Evolutionary conservation across 2,888 invertebrate species (phyloP).

Genomic region (Tinea pellionella): DNA sequence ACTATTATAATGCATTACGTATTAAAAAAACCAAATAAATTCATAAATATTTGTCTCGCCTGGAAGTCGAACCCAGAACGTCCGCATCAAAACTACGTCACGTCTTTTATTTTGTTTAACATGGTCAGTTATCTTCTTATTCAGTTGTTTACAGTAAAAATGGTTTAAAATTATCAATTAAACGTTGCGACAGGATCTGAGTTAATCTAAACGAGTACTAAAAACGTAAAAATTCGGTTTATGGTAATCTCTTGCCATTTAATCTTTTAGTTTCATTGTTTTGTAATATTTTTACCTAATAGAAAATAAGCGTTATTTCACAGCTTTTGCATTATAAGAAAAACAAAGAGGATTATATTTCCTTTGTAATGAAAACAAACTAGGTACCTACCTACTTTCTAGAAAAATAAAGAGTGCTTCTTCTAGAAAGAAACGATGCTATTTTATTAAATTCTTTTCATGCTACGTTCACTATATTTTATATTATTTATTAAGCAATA

Average conservation of each 20-base stretch:
- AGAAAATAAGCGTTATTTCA: no score
- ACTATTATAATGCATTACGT: no score
- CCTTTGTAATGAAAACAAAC: not conserved
- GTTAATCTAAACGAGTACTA: no score
- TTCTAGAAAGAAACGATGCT: not conserved
- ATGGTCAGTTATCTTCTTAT: not conserved
- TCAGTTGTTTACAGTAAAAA: not conserved
- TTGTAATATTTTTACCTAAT: not conserved
- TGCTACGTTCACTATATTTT: not conserved
- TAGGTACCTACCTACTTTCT: not conserved
- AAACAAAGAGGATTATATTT: no score
- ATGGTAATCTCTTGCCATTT: not conserved
- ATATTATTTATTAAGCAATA: not conserved
- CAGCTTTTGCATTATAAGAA: no score
- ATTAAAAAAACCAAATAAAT: no score
- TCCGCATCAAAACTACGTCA: no score
- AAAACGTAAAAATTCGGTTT: no score
- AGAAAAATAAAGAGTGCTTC: not conserved
- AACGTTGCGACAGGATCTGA: no score
- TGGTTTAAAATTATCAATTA: not conserved
- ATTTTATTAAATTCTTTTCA: not conserved
- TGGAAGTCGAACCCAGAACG: no score
- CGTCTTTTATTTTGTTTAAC: not conserved
- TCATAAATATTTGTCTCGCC: no score
- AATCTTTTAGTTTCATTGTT: not conserved